A percentile compares a stretch with the other conserved stretches of the same genome.
Evolutionary conservation across 2,113 vertebrate species (phyloP).

Genomic region (Empidonax traillii): DNA sequence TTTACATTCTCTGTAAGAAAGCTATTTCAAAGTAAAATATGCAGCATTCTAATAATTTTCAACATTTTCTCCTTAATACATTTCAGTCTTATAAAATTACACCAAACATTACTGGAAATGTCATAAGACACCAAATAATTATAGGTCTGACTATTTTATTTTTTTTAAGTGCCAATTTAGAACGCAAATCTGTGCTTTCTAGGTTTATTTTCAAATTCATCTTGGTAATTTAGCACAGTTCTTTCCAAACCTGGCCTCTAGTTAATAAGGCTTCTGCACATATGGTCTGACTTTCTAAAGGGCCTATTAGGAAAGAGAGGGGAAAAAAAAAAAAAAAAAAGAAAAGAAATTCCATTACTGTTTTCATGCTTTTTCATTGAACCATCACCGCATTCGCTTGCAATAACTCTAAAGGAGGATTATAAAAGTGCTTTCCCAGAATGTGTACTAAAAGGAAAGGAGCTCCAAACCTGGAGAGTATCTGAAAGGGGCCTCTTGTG

Average conservation of each 20-base stretch:
- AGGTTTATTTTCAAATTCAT: slow-evolving; percentile 8
- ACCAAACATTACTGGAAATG: neutral
- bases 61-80: neutral
- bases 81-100: neutral
- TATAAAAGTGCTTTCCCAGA: slow-evolving; percentile 37
- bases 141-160: neutral
- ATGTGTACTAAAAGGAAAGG: slow-evolving; percentile 17
- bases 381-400: neutral
- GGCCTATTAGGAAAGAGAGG: neutral
- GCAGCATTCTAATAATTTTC: neutral
- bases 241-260: neutral
- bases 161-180: neutral
- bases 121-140: neutral
- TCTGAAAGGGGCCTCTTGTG: slow-evolving; percentile 56
- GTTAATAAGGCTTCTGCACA: slow-evolving; percentile 36
- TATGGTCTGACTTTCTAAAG: slow-evolving; percentile 56
- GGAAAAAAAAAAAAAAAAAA: neutral
- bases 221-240: slow-evolving; percentile 19
- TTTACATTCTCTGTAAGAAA: neutral
- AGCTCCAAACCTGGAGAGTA: slow-evolving; percentile 35
- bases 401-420: slow-evolving; percentile 45
- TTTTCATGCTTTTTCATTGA: slow-evolving; percentile 56
- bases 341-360: slow-evolving; percentile 48
- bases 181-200: neutral
- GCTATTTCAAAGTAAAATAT: neutral